These are phyloP conservation scores for Sebastes minor DNA, from an alignment of 2,797 vertebrate species.

Conservation along the genomic window DNA sequence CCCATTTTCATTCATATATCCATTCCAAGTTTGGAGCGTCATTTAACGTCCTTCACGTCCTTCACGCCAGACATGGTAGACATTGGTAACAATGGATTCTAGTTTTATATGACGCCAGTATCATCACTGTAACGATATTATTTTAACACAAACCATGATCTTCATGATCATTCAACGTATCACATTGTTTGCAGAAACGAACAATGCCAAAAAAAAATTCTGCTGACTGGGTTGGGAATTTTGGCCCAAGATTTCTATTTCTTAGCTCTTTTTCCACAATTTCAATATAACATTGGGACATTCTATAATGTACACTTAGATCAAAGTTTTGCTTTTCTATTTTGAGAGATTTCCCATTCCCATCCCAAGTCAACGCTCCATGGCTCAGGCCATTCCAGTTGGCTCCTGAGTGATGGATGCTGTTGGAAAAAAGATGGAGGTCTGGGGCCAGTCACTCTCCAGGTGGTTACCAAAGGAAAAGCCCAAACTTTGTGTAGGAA, in stretches of 20 bases:
- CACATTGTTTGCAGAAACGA: neutral
- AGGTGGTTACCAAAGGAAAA: slow-evolving; percentile 55
- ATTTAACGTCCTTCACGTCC: too few relatives aligned
- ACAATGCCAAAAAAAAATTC: neutral
- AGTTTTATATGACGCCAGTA: too few relatives aligned
- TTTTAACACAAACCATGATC: neutral
- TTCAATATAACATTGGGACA: neutral
- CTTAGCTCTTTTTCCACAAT: neutral
- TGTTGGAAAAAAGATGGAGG: slow-evolving; percentile 1
- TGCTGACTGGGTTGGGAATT: neutral
- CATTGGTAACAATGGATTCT: too few relatives aligned
- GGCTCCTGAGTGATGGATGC: slow-evolving; percentile 35
- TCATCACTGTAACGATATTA: neutral
- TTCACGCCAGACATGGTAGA: too few relatives aligned
- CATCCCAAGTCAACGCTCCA: neutral
- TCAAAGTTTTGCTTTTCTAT: neutral
- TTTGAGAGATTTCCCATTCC: neutral
- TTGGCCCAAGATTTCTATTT: neutral
- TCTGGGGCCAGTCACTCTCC: slow-evolving; percentile 44
- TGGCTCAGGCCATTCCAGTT: neutral
- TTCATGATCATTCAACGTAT: too few relatives aligned
- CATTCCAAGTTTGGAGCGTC: too few relatives aligned
- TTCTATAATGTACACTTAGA: neutral
- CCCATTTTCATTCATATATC: too few relatives aligned
- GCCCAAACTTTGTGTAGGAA: slow-evolving; percentile 56